Base-by-base conservation (phyloP, 2,113 vertebrate species). In the Leptosomus discolor region DNA sequence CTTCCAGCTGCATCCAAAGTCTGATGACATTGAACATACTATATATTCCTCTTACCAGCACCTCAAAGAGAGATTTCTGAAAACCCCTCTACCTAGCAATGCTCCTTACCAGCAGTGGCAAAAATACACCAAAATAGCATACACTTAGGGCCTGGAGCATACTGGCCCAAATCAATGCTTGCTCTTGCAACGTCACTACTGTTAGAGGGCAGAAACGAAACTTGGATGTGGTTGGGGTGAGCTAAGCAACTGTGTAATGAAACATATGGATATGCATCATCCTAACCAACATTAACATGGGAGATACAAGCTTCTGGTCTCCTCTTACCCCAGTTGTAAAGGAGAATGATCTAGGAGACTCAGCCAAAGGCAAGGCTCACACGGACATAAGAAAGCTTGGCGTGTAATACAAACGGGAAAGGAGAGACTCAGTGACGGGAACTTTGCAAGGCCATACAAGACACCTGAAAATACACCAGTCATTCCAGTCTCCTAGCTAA, bases 1-100 rank as follows among this genome's bases (percentile, higher is more conserved):
- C 34, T 80, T 78, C 54, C 64, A 83, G 32, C 18, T 73, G 57
- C 16, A 43, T 15, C 27, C 68, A 74, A 41, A 57, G 39, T 16
- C 37, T 2, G 0, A 9, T 14, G 50, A 70, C 50, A 58, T 2
- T 36, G 3, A 43, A 53, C 3, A 0, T 9, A 56, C 32, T 41
- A 5, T 11, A 34, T 5, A 13, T 16, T 84, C 46, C 30, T 91
- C 85, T 43, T 36, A 36, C n/a, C 60, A 85, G 29, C 12, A 30
- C 36, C 46, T 45, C 53, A 39, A 65, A 70, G 65, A 43, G 9
- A 36, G 6, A 17, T 51, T 39, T 45, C 53, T 29, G 23, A 69
- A 65, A 60, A 50, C 23, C 8, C 36, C 60, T 34, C 6, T 34
- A n/a, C 32, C 48, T 57, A 68, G 41, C 36, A 82, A 54, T 13